Evolutionary conservation across 2,888 invertebrate species (phyloP).

Genomic region (Catotricha subobsoleta): DNA sequence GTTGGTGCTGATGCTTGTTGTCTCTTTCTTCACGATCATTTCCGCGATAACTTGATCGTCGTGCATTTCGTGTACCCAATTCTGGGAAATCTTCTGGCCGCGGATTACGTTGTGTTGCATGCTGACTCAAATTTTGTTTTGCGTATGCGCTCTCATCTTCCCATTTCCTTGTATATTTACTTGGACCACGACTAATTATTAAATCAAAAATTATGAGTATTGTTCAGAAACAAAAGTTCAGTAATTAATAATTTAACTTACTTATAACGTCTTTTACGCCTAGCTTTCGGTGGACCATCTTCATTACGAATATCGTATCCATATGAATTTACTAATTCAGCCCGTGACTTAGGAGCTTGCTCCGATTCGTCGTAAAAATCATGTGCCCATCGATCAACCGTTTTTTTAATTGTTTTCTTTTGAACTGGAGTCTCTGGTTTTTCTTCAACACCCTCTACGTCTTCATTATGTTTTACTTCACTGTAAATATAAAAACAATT

Average conservation of each 20-base stretch:
- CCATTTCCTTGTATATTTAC: constrained; percentile 83
- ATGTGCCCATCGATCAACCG: constrained; percentile 59
- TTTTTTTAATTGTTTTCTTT: constrained; percentile 5
- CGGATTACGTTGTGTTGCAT: constrained; percentile 21
- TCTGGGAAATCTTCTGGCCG: constrained; percentile 40
- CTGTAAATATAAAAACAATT: not conserved
- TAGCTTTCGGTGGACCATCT: constrained; percentile 74
- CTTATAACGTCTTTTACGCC: constrained; percentile 75
- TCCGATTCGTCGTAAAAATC: constrained; percentile 41
- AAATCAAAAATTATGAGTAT: constrained; percentile 4
- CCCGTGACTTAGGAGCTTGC: constrained; percentile 70
- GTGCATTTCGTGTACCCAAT: constrained; percentile 21
- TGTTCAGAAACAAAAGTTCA: constrained; percentile 3
- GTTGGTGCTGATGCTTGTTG: constrained; percentile 5
- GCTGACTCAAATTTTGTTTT: constrained; percentile 34
- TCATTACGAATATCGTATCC: constrained; percentile 91
- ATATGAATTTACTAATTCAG: constrained; percentile 69
- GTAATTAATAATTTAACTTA: constrained; percentile 23
- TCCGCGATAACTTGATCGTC: not conserved
- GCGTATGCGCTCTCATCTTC: constrained; percentile 81
- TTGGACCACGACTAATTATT: constrained; percentile 58
- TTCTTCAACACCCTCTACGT: constrained; percentile 1
- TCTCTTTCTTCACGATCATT: constrained; percentile 10
- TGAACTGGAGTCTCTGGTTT: not conserved
- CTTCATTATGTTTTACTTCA: constrained; percentile 3